Base-by-base conservation (phyloP, 1,140 invertebrate genomes). In the Trissolcus basalis region DNA sequence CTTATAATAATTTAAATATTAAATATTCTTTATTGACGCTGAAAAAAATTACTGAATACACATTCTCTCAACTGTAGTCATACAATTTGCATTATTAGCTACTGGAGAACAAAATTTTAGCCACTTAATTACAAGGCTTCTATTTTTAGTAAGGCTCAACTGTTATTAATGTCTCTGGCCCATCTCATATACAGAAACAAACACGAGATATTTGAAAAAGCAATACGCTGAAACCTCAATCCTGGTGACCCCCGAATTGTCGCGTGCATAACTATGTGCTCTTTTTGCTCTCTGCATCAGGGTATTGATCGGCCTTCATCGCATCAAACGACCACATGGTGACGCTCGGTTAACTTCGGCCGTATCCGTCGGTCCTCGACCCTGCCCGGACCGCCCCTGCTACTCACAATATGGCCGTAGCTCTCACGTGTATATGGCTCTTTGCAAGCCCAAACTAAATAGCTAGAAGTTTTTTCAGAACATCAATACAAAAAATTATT, bases 231-330 rank as follows among this genome's bases (percentile, higher is more conserved):
- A 41, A 13, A 65, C 50, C 70, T 64, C 48, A 47, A 72, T 51
- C 6, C 19, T 27, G 79, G 53, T 80, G 80, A 82, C 73, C 81
- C 76, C 77, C 56, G 76, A 82, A 84, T 80, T 81, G 67, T 78
- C 61, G 60, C 55, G 80, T 85, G 82, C 83, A 85, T 85, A 85
- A 86, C 82, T 86, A 84, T 56, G 83, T 84, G 81, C 82, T 85
- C 82, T 85, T 80, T 72, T 72, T 58, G 63, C 68, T 71, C 67
- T 65, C 43, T 41, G 59, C 55, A 64, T 19, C 15, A 43, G 44
- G 50, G 68, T 77, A 77, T 77, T 72, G 68, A 72, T 77, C 75
- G 75, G 56, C 36, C 44, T 67, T 67, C 74, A 51, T 64, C 61
- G 50, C 63, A 58, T 58, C 49, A 68, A 72, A 77, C 79, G 77